Evolutionary conservation across 2,113 vertebrate genomes (phyloP).

Genomic region (Phrynosoma blainvillii): DNA sequence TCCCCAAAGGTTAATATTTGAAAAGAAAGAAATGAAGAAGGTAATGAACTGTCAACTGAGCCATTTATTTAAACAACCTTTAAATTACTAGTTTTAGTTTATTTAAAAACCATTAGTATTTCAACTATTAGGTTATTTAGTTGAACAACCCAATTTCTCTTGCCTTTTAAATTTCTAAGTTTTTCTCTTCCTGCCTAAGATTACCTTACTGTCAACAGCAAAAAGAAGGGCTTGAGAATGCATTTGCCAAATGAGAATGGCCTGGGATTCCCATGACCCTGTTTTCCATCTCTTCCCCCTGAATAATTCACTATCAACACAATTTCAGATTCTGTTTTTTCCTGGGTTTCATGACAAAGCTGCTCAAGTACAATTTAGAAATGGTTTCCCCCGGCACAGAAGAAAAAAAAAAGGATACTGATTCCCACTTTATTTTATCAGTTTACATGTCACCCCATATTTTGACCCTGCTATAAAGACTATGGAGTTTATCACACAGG

Average conservation of each 20-base stretch:
- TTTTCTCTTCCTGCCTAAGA: not conserved
- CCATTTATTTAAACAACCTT: too few species aligned
- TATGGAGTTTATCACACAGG: too few species aligned
- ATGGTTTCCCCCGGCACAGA: not conserved
- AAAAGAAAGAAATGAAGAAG: not conserved
- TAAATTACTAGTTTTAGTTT: too few species aligned
- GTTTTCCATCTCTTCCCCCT: conserved; percentile 1
- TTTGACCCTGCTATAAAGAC: too few species aligned
- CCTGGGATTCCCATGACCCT: not conserved
- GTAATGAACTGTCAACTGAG: not conserved
- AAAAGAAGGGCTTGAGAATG: not conserved
- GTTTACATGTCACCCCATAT: too few species aligned
- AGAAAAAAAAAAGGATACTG: not conserved
- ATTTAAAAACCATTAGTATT: not conserved
- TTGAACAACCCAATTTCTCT: not conserved
- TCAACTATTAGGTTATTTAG: too few species aligned
- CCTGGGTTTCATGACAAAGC: not conserved
- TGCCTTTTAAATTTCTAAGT: not conserved
- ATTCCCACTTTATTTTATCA: not conserved
- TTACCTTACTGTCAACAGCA: not conserved
- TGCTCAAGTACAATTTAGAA: not conserved
- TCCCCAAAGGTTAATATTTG: not conserved
- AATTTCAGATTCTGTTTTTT: not conserved
- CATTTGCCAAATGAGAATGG: not conserved
- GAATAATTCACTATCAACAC: not conserved